A percentile compares a stretch with the other conserved stretches of the same genome.
Evolutionary conservation across 2,797 vertebrate species (phyloP).

Genomic region (Meda fulgida): DNA sequence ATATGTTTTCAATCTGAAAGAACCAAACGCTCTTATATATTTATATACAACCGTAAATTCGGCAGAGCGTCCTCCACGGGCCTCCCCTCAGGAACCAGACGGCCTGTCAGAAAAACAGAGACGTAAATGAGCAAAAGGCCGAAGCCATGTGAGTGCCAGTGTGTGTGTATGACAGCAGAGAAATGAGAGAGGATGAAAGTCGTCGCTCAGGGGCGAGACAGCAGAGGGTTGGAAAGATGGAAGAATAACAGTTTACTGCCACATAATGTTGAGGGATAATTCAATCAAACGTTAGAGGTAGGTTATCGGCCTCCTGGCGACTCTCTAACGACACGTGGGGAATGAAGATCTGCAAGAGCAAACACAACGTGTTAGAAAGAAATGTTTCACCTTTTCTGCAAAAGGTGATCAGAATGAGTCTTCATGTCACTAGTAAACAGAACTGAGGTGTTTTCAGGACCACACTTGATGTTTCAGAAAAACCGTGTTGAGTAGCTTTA

Average conservation of each 20-base stretch:
- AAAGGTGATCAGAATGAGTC: background rate
- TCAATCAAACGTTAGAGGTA: conserved; percentile 52
- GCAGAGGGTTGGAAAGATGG: conserved; percentile 48
- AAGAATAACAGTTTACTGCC: conserved; percentile 59
- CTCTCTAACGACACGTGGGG: background rate
- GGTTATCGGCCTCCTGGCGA: background rate
- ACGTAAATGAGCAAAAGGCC: conserved; percentile 66
- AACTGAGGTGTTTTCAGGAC: background rate
- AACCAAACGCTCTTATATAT: conserved; percentile 14
- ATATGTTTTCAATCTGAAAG: conserved; percentile 35
- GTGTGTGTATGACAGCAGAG: conserved; percentile 65
- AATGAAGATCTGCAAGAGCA: background rate
- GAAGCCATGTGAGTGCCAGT: conserved; percentile 70
- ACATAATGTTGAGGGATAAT: conserved; percentile 59
- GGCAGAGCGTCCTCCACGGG: conserved; percentile 59
- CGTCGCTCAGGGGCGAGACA: conserved; percentile 45
- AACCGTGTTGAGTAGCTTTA: background rate
- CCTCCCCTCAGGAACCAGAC: conserved; percentile 63
- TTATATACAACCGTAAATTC: conserved; percentile 36
- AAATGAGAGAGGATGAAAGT: conserved; percentile 67
- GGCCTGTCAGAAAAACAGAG: conserved; percentile 51
- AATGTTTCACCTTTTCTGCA: background rate
- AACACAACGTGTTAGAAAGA: background rate
- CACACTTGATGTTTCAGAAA: background rate
- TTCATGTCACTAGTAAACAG: background rate